Conservation (phyloP, 2,797 vertebrate genomes). For the Odontamblyopus lacepedii region DNA sequence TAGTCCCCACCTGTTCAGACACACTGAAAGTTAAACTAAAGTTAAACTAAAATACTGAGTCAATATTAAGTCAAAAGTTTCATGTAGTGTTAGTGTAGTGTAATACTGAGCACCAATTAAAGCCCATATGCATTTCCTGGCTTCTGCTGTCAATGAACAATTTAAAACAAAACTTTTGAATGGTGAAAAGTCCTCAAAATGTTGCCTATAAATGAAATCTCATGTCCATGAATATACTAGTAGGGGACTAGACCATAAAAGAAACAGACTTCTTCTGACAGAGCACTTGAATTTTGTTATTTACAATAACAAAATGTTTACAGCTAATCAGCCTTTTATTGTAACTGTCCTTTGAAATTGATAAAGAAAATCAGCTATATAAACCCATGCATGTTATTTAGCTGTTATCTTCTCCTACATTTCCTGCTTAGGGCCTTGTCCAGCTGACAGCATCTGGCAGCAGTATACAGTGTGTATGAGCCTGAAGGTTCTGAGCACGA, state of each 20-base stretch:
- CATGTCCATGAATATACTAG: no score
- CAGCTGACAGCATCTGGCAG: conserved; percentile 33
- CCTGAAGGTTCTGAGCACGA: conserved; percentile 49
- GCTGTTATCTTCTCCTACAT: conserved; percentile 21
- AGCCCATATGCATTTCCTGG: no score
- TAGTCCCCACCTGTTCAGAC: neutral
- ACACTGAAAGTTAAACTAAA: neutral
- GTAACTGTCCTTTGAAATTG: neutral
- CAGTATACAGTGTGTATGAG: conserved; percentile 21
- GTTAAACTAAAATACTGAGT: neutral
- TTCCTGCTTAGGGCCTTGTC: conserved; percentile 10
- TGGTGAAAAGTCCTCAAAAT: no score
- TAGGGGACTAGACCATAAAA: no score
- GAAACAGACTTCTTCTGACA: neutral
- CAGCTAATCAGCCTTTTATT: conserved; percentile 2
- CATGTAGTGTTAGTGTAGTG: no score
- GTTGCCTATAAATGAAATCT: no score
- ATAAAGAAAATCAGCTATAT: conserved; percentile 15
- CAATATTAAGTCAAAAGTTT: no score
- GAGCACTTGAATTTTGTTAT: neutral
- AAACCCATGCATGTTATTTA: conserved; percentile 28
- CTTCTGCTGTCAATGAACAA: no score
- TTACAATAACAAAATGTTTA: neutral
- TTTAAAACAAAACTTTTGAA: no score
- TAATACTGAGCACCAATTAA: no score